A percentile compares a stretch with the other conserved stretches of the same genome.
Evolutionary conservation across 2,113 vertebrate genomes (phyloP).

Genomic region (Rhabdomys dilectus): DNA sequence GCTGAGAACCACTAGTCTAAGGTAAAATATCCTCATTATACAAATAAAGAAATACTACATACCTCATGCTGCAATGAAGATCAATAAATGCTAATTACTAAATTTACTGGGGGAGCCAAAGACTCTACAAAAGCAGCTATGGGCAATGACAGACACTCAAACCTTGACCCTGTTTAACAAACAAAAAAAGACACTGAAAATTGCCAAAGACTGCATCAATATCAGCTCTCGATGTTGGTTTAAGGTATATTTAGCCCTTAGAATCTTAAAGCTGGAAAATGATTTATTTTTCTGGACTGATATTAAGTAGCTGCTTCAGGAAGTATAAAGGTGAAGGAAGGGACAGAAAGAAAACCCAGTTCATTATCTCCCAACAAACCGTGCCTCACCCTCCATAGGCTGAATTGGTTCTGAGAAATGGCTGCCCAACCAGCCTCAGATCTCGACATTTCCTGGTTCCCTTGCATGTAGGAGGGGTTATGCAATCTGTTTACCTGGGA

Average conservation of each 20-base stretch:
- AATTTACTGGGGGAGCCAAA: neutral
- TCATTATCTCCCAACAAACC: neutral
- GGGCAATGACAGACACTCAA: neutral
- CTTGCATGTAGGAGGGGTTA: neutral
- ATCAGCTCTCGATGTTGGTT: neutral
- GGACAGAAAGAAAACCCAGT: neutral
- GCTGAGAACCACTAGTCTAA: neutral
- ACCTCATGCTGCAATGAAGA: neutral
- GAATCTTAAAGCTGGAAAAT: slow-evolving; percentile 15
- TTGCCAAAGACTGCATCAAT: neutral
- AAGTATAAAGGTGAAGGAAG: neutral
- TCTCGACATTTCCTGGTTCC: neutral
- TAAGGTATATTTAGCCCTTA: neutral
- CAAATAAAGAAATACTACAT: neutral
- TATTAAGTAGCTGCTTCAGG: neutral
- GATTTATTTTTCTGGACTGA: neutral
- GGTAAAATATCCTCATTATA: neutral
- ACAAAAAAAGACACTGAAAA: slow-evolving; percentile 35
- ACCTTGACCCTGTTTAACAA: neutral
- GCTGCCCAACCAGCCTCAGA: neutral
- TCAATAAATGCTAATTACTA: slow-evolving; percentile 2
- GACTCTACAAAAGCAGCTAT: neutral
- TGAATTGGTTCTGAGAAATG: slow-evolving; percentile 34
- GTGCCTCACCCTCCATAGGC: neutral
- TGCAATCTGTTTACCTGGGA: neutral